Base-by-base conservation (phyloP, 2,113 vertebrate species). In the Penelope pileata region DNA sequence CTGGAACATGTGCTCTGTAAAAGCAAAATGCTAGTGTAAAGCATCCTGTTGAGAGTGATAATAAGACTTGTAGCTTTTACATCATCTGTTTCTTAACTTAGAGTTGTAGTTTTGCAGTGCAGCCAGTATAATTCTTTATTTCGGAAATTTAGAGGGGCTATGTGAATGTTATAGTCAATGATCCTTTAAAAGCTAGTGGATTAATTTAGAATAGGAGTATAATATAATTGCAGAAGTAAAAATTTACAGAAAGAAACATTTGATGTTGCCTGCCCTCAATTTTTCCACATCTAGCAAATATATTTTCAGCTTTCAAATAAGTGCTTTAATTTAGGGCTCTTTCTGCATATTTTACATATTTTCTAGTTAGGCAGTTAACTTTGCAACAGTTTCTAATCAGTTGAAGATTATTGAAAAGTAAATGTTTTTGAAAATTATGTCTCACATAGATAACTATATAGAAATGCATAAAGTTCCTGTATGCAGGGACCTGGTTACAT, bases 11-110 rank as follows among this genome's bases (percentile, higher is more conserved):
- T 56, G 27, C 7, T 94, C 32, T 59, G 58, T 95, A 85, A 67
- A 83, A 84, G 34, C 6, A 89, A 93, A 92, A 81, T 87, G 36
- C 9, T 92, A n/a, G 60, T 92, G 53, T 58, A 67, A 94, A 93
- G 18, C 74, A 68, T 93, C 45, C 91, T 96, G 3, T 76, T 85
- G 93, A 89, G 95, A 92, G 67, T 47, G 83, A 67, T 87, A 96
- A 79, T 77, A 91, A 72, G 62, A 43, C 59, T 60, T 87, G n/a
- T 40, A 87, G 70, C 34, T 64, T 93, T 94, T 83, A 81, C 14
- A 43, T 96, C 18, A 38, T 64, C 34, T 80, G 16, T 83, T 97
- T 85, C 76, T 78, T 90, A 86, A 60, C 19, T 67, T 42, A 34
- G n/a, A 83, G 62, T 82, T 85, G 62, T 79, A 36, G 36, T 32